Percentiles rank a stretch among this genome's conserved stretches.
phyloP scores from a whole-genome alignment of 1,140 invertebrate species.

The Anadara kagoshimensis region DNA sequence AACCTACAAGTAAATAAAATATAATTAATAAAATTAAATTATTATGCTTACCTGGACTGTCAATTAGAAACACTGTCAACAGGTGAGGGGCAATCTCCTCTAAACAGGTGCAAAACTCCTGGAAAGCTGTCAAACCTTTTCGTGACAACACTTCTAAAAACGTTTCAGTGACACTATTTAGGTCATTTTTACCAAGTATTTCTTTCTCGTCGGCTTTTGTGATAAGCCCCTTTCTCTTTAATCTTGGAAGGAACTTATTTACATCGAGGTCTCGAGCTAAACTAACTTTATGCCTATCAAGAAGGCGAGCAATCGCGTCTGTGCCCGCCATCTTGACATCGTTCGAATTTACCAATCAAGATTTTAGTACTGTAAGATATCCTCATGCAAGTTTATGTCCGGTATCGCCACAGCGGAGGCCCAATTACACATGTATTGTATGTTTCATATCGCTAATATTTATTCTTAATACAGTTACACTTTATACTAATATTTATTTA shows the following conservation, averaged over 20 bases:
- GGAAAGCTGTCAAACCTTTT: constrained; percentile 61
- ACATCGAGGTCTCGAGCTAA: constrained; percentile 64
- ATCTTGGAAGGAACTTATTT: constrained; percentile 53
- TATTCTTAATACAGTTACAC: no score
- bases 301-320: constrained; percentile 50
- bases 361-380: no score
- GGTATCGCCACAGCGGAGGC: no score
- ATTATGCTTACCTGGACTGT: constrained; percentile 53
- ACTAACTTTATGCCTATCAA: constrained; percentile 54
- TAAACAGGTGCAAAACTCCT: constrained; percentile 61
- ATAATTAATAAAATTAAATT: neutral
- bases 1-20: neutral
- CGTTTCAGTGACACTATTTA: constrained; percentile 44
- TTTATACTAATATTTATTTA: no score
- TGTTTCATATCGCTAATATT: no score
- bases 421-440: no score
- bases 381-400: no score
- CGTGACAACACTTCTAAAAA: constrained; percentile 61
- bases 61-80: constrained; percentile 58
- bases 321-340: constrained; percentile 63
- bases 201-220: constrained; percentile 54
- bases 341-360: no score
- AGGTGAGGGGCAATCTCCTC: constrained; percentile 58
- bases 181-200: constrained; percentile 42
- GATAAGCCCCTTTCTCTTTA: constrained; percentile 57